Percentiles rank a stretch among this genome's conserved stretches.
Conservation (phyloP, 2,888 invertebrate species). For the Monoplex corrugatus region DNA sequence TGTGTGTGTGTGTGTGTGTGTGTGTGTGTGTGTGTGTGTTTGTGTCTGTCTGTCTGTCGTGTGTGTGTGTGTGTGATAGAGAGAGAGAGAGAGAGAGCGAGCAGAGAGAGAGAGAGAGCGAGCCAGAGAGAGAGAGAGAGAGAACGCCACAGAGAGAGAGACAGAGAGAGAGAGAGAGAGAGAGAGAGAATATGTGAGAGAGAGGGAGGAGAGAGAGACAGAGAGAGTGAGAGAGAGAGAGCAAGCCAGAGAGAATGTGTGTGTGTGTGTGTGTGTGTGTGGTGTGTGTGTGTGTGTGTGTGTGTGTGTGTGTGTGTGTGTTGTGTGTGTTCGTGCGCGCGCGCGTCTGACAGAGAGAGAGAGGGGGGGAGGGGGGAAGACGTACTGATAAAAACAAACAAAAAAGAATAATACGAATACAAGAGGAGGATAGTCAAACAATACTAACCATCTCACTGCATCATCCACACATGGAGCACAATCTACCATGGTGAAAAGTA, state of each 20-base stretch:
- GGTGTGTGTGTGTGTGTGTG: no score
- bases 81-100: background rate
- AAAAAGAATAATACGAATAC: background rate
- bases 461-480: no score
- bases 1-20: no score
- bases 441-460: no score
- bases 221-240: background rate
- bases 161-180: background rate
- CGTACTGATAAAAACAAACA: background rate
- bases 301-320: no score
- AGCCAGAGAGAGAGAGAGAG: background rate
- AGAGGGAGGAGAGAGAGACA: background rate
- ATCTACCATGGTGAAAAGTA: no score
- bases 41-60: no score
- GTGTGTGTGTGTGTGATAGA: background rate
- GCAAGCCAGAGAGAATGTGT: background rate
- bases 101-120: background rate
- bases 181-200: background rate
- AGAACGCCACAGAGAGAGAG: background rate
- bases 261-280: no score
- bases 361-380: background rate
- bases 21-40: no score
- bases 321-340: no score
- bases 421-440: no score
- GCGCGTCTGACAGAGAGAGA: conserved; percentile 1